These are phyloP conservation scores for Heliconius hermathena DNA, from an alignment of 1,140 invertebrate species.

Conservation along the genomic window DNA sequence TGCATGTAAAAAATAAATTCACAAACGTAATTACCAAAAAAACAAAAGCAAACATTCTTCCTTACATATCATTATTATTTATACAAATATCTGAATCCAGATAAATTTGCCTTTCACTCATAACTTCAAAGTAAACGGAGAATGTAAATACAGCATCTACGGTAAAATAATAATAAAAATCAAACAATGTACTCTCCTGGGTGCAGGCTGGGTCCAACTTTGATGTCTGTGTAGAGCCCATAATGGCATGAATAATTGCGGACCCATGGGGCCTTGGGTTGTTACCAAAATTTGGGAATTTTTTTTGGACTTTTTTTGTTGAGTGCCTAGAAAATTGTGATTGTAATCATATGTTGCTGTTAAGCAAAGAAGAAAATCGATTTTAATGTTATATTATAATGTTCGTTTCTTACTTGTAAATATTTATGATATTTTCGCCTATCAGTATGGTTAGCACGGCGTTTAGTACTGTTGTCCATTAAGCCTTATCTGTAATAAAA, in stretches of 20 bases:
- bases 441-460: no score
- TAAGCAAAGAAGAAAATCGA: no score
- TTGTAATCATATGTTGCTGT: neutral
- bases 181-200: constrained; percentile 49
- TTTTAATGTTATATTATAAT: no score
- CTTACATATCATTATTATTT: constrained; percentile 8
- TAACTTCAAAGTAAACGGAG: constrained; percentile 40
- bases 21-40: neutral
- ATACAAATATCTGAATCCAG: neutral
- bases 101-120: constrained; percentile 37
- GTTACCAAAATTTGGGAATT: neutral
- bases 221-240: constrained; percentile 54
- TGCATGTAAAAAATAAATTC: no score
- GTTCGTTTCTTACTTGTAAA: no score
- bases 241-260: constrained; percentile 59
- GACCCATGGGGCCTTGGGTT: constrained; percentile 43
- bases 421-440: no score
- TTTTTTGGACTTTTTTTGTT: neutral
- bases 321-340: neutral
- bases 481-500: no score
- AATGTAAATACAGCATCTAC: constrained; percentile 37
- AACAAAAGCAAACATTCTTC: neutral
- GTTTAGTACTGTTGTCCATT: no score
- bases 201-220: constrained; percentile 48
- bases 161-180: constrained; percentile 52